Evolutionary conservation across 2,888 invertebrate species (phyloP), one percentile per base, ranked within the genome.

Genomic region (Eupelmus urozonus): DNA sequence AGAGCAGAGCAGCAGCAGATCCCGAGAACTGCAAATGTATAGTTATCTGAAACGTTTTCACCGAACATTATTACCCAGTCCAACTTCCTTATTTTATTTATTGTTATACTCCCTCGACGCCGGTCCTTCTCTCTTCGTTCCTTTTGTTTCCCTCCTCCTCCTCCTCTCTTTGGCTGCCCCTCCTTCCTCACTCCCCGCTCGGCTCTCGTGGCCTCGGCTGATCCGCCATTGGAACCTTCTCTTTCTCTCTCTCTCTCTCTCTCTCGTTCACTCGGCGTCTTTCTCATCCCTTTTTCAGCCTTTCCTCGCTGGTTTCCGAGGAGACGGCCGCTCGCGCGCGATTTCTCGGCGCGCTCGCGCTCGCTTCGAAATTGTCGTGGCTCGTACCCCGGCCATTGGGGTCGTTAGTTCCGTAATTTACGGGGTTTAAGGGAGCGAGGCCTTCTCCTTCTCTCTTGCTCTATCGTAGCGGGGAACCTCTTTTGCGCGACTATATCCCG

Each of bases 401-500:
- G 85, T 85, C 86, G 85, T 87, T 86, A 86, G 83, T 86, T 86
- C 82, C 81, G 83, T 84, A 86, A 86, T 84, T 86, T 86, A 85
- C 85, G 85, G 85, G 85, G 83, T 85, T 87, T 85, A 83, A 85
- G 86, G 83, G 83, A 55, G 67, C 57, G 70, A 49, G 60, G 18
- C 29, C 57, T 9, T 23, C 62, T 40, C 57, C 18, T 53, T 55
- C 57, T 65, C 18, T 70, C 69, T 16, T 40, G 16, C 57, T 23
- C 57, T 69, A 1, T 70, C 49, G 25, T 16, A 53, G 49, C 49
- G 18, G 34, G 40, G 29, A 63, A 55, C 42, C 53, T 69, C 60
- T 34, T 51, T 34, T 63, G 62, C 53, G 40, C 20, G 60, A 20
- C 60, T 29, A 13, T 69, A 25, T 45, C 29, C 25, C 27, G 13